Conservation (phyloP, 1,140 invertebrate species). For the Agrypnia vestita region DNA sequence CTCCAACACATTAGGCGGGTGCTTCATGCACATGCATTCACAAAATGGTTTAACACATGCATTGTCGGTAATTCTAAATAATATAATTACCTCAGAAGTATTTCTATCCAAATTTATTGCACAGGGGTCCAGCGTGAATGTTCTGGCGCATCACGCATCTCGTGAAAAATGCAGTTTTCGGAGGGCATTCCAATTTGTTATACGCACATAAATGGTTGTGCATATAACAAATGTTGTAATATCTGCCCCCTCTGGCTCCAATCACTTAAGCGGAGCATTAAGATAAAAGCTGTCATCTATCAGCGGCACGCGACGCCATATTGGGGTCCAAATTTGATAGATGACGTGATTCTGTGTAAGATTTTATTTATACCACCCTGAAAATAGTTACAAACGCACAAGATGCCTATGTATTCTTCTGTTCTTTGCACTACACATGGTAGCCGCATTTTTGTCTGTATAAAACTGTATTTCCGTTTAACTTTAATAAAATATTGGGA, state of each 20-base stretch:
- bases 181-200: slow-evolving; percentile 25
- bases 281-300: slow-evolving; percentile 61
- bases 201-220: slow-evolving; percentile 31
- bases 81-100: slow-evolving; percentile 24
- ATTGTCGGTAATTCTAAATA: not conserved
- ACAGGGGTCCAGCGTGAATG: not conserved
- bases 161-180: slow-evolving; percentile 27
- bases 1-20: no score
- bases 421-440: no score
- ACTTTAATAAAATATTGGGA: no score
- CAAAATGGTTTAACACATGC: not conserved
- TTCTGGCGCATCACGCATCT: slow-evolving; percentile 18
- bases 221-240: no score
- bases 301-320: slow-evolving; percentile 49
- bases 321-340: slow-evolving; percentile 28
- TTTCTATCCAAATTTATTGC: slow-evolving; percentile 28
- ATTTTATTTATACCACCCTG: no score
- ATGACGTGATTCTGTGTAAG: not conserved
- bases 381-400: no score
- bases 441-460: no score
- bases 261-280: slow-evolving; percentile 58
- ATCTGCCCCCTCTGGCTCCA: slow-evolving; percentile 33
- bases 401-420: no score
- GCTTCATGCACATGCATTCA: no score
- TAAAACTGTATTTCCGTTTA: no score